A percentile compares a stretch with the other conserved stretches of the same genome.
Evolutionary conservation across 2,888 invertebrate genomes (phyloP).

Genomic region (Cyrtodaria siliqua): DNA sequence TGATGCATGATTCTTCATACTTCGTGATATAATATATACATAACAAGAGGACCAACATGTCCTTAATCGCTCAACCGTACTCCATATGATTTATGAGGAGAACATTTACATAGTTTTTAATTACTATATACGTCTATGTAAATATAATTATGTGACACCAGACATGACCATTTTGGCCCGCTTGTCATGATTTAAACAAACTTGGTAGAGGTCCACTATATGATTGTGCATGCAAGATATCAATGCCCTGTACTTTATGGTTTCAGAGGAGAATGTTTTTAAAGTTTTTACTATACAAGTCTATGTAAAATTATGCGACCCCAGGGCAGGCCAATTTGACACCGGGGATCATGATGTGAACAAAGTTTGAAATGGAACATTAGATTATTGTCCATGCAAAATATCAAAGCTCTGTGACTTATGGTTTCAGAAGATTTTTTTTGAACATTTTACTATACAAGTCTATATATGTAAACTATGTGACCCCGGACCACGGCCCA

Average conservation of each 20-base stretch:
- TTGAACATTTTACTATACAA: not conserved
- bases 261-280: no score
- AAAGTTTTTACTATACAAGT: constrained; percentile 1
- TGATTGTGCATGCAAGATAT: no score
- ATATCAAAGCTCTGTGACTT: not conserved
- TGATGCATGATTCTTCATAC: not conserved
- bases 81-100: not conserved
- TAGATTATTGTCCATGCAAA: constrained; percentile 1
- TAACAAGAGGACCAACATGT: not conserved
- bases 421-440: not conserved
- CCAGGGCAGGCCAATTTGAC: not conserved
- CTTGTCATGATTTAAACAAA: no score
- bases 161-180: no score
- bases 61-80: not conserved
- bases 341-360: not conserved
- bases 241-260: no score
- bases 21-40: not conserved
- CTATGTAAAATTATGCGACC: not conserved
- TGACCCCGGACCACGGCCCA: not conserved
- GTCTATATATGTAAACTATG: not conserved
- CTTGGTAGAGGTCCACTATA: no score
- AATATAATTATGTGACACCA: not conserved
- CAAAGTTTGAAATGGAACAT: not conserved
- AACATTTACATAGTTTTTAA: not conserved
- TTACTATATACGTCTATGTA: not conserved